Conservation (phyloP, 1,140 invertebrate species). For the Drosophila willistoni region DNA sequence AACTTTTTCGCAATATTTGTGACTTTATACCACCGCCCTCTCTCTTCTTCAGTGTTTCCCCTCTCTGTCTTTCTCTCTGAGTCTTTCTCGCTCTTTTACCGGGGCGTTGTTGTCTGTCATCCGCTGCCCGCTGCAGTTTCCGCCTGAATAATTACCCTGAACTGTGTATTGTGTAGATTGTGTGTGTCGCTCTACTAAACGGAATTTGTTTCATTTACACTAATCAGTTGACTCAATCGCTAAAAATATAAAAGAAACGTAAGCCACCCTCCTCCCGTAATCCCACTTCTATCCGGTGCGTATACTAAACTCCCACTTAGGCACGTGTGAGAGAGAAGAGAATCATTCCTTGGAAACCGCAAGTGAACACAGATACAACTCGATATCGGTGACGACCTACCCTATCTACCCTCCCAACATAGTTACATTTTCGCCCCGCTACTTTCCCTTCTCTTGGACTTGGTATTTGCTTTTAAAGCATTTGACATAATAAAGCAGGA, state of each 20-base stretch:
- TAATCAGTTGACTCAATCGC: conserved; percentile 38
- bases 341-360: conserved; percentile 30
- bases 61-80: conserved; percentile 3
- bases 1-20: conserved; percentile 19
- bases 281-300: conserved; percentile 7
- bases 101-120: conserved; percentile 25
- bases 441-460: not conserved
- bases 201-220: conserved; percentile 41
- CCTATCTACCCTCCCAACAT: no score
- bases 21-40: not conserved
- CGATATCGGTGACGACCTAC: conserved; percentile 2
- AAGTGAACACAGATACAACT: conserved; percentile 27
- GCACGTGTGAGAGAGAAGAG: conserved; percentile 50
- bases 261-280: conserved; percentile 8
- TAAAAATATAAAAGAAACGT: conserved; percentile 43
- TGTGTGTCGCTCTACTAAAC: conserved; percentile 27
- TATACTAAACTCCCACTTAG: conserved; percentile 46
- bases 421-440: no score
- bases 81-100: conserved; percentile 7
- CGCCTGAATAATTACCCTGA: conserved; percentile 57
- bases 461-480: not conserved
- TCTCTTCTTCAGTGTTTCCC: not conserved
- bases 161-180: conserved; percentile 17
- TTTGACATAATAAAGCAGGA: not conserved
- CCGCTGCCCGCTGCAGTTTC: conserved; percentile 54